phyloP scores from a whole-genome alignment of 2,113 vertebrate genomes.

The Formicarius rufipectus region DNA sequence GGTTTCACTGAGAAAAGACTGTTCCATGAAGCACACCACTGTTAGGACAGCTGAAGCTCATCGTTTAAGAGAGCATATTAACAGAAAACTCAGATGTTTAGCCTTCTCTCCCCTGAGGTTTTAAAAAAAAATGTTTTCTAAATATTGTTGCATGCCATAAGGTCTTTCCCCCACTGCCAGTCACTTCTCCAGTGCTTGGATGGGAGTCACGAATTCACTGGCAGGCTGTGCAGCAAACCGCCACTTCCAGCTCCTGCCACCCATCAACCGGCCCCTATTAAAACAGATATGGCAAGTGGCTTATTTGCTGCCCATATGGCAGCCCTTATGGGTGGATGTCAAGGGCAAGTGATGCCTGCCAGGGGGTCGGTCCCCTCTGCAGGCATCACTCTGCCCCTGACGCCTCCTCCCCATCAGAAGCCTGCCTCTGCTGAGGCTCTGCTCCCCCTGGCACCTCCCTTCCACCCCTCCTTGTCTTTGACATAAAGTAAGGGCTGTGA shows the following conservation, averaged over 20 bases:
- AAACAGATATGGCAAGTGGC: background rate
- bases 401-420: background rate
- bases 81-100: background rate
- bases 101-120: background rate
- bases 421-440: background rate
- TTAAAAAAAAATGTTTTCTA: constrained; percentile 54
- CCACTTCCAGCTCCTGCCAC: constrained; percentile 25
- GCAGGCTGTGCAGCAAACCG: constrained; percentile 27
- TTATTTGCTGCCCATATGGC: constrained; percentile 35
- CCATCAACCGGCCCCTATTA: background rate
- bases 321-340: background rate
- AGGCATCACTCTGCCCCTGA: background rate
- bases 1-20: background rate
- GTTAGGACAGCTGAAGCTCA: background rate
- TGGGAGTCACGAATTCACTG: constrained; percentile 26
- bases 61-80: background rate
- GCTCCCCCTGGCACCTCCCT: background rate
- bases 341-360: background rate
- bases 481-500: background rate
- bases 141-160: constrained; percentile 66
- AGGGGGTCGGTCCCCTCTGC: background rate
- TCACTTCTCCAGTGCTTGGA: constrained; percentile 34
- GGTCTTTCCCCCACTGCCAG: constrained; percentile 59
- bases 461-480: background rate
- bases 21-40: background rate